These are phyloP conservation scores for Bombus soroeensis DNA, from an alignment of 1,140 invertebrate genomes.

Conservation along the genomic window DNA sequence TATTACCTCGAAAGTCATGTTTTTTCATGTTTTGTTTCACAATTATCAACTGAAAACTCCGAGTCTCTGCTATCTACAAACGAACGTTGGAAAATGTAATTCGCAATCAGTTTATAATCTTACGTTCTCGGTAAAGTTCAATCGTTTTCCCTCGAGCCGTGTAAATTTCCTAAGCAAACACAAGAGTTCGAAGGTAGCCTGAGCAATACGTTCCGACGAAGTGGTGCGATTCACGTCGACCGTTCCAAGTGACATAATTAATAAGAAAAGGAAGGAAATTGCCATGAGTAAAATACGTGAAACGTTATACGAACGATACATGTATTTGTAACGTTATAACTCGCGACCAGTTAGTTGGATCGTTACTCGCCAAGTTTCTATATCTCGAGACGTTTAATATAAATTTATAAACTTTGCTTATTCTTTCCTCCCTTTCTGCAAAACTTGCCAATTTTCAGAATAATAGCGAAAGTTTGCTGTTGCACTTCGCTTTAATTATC, in stretches of 20 bases:
- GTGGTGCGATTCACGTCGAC: neutral
- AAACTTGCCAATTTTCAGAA: neutral
- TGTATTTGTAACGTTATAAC: slow-evolving; percentile 27
- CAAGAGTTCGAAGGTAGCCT: neutral
- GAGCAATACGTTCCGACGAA: neutral
- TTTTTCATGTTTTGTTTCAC: neutral
- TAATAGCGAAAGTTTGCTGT: no score
- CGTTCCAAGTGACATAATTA: slow-evolving; percentile 21
- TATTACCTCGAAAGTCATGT: neutral
- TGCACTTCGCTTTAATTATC: neutral
- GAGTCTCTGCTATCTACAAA: neutral
- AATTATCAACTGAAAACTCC: neutral
- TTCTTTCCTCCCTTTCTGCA: neutral
- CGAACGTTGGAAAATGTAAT: neutral
- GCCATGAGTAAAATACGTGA: neutral
- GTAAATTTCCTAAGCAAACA: neutral
- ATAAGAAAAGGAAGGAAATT: slow-evolving; percentile 15
- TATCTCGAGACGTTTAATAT: neutral
- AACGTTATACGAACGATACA: slow-evolving; percentile 18
- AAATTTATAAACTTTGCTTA: neutral
- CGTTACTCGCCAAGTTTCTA: slow-evolving; percentile 45
- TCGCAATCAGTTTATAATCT: slow-evolving; percentile 4
- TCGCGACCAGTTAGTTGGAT: neutral
- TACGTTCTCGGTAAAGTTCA: neutral
- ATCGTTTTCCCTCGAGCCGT: neutral